Conservation (phyloP, 2,113 vertebrate genomes). For the Notiomystis cincta region DNA sequence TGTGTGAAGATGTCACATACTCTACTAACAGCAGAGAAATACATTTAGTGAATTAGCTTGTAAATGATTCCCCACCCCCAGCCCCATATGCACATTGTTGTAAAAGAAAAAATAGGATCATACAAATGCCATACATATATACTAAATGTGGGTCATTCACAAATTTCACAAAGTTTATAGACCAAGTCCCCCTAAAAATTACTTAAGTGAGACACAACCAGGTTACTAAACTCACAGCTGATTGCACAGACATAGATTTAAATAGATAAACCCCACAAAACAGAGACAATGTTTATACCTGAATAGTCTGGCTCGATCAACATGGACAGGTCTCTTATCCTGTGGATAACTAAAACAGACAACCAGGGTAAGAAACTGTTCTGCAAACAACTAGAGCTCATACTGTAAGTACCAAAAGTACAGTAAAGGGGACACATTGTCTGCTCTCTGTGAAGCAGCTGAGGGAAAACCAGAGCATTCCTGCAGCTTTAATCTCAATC, state of each 20-base stretch:
- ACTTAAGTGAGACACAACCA: neutral
- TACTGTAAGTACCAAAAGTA: neutral
- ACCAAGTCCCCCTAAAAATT: neutral
- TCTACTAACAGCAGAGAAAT: neutral
- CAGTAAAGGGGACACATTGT: neutral
- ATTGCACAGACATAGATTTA: neutral
- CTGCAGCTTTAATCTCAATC: neutral
- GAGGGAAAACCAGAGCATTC: neutral
- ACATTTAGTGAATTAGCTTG: neutral
- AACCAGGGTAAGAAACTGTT: neutral
- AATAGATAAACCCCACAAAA: neutral
- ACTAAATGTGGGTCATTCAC: neutral
- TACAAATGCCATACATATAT: neutral
- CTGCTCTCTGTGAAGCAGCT: neutral
- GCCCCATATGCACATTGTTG: rapidly evolving
- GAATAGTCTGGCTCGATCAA: conserved; percentile 86
- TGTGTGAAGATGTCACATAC: neutral
- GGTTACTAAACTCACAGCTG: neutral
- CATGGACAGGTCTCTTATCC: conserved; percentile 89
- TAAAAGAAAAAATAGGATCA: neutral
- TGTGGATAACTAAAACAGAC: conserved; percentile 87
- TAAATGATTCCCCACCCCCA: neutral
- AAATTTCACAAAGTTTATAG: neutral
- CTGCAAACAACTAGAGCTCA: neutral
- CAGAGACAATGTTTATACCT: conserved; percentile 71